phyloP scores from a whole-genome alignment of 2,888 invertebrate species.

The Caenorhabditis auriculariae region DNA sequence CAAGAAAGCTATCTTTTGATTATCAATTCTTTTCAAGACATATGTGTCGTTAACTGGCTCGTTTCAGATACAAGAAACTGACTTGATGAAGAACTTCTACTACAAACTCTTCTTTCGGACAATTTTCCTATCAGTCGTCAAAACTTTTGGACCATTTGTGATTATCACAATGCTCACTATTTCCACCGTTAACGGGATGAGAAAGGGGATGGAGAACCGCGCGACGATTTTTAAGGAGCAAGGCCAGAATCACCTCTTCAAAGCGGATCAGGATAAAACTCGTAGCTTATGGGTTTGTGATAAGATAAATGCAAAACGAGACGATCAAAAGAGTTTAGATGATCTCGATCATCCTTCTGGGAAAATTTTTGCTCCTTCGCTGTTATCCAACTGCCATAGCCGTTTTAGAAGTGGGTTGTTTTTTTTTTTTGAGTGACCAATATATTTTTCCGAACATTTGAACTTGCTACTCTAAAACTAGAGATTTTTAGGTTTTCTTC shows the following conservation, averaged over 20 bases:
- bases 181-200: slow-evolving; percentile 35
- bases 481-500: slow-evolving; percentile 12
- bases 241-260: slow-evolving; percentile 45
- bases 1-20: too few relatives aligned
- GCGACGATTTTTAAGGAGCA: slow-evolving; percentile 50
- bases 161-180: slow-evolving; percentile 45
- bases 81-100: slow-evolving; percentile 19
- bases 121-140: slow-evolving; percentile 38
- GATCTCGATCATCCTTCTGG: slow-evolving; percentile 47
- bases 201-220: slow-evolving; percentile 48
- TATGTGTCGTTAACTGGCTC: too few relatives aligned
- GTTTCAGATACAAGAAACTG: slow-evolving; percentile 29
- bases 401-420: slow-evolving; percentile 13
- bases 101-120: slow-evolving; percentile 42
- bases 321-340: slow-evolving; percentile 23
- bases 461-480: not conserved
- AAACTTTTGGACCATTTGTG: slow-evolving; percentile 49
- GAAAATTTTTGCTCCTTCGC: slow-evolving; percentile 47
- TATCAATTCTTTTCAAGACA: too few relatives aligned
- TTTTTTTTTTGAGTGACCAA: not conserved
- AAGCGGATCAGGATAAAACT: slow-evolving; percentile 49
- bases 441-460: not conserved
- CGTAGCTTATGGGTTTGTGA: slow-evolving; percentile 45
- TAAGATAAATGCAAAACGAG: not conserved
- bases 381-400: slow-evolving; percentile 47